A percentile compares a stretch with the other conserved stretches of the same genome.
phyloP scores from a whole-genome alignment of 2,888 invertebrate species.

The Cataglyphis albicans region DNA sequence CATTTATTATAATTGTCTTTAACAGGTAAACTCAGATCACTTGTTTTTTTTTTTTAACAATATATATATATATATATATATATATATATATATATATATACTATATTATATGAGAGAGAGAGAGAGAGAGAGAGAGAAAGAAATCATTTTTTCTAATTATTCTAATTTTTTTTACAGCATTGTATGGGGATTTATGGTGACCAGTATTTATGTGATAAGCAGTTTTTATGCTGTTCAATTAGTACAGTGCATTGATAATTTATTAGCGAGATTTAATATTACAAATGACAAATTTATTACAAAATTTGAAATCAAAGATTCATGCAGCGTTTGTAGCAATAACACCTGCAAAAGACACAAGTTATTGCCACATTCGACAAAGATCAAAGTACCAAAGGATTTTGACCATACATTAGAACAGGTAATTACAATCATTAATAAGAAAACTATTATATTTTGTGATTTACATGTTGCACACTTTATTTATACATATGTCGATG shows the following conservation, averaged over 20 bases:
- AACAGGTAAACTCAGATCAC: slow-evolving; percentile 51
- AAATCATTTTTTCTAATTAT: background rate
- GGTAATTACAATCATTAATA: slow-evolving; percentile 86
- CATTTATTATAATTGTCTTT: slow-evolving; percentile 58
- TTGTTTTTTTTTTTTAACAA: background rate
- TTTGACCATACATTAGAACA: slow-evolving; percentile 92
- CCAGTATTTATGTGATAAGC: slow-evolving; percentile 74
- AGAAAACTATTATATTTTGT: slow-evolving; percentile 5
- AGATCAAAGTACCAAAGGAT: slow-evolving; percentile 88
- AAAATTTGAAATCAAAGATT: slow-evolving; percentile 61
- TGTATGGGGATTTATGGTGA: slow-evolving; percentile 75
- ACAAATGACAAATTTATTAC: slow-evolving; percentile 65
- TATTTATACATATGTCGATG: background rate
- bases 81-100: background rate
- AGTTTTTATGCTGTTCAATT: slow-evolving; percentile 78
- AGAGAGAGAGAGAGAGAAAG: no score
- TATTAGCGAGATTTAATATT: slow-evolving; percentile 65
- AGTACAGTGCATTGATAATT: slow-evolving; percentile 69
- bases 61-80: background rate
- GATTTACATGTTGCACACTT: background rate
- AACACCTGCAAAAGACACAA: slow-evolving; percentile 81
- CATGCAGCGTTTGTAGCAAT: slow-evolving; percentile 81
- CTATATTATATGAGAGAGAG: no score
- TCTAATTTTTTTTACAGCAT: slow-evolving; percentile 71
- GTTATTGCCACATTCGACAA: slow-evolving; percentile 76